Conservation (phyloP, 2,797 vertebrate genomes). For the Macroramphosus scolopax region DNA sequence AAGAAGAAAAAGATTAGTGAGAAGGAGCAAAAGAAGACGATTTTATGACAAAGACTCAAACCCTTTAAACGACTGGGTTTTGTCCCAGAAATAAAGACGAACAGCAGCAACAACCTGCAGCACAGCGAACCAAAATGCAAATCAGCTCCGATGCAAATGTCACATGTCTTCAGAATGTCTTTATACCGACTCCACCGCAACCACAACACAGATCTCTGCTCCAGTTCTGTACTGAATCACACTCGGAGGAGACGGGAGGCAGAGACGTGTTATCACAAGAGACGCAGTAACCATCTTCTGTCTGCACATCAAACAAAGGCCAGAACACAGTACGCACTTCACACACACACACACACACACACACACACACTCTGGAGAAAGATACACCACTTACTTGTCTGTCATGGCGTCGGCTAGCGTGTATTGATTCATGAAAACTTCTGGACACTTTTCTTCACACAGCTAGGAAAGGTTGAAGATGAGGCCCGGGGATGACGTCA, state of each 20-base stretch:
- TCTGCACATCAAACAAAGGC: slow-evolving; percentile 49
- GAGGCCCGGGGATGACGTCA: slow-evolving; percentile 19
- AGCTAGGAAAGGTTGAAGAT: slow-evolving; percentile 45
- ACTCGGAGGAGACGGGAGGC: slow-evolving; percentile 28
- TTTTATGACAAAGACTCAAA: slow-evolving; percentile 31
- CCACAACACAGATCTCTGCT: slow-evolving; percentile 47
- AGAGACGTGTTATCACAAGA: slow-evolving; percentile 27
- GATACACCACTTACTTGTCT: slow-evolving; percentile 78
- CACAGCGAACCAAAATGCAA: slow-evolving; percentile 72
- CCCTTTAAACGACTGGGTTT: slow-evolving; percentile 52
- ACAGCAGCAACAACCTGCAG: slow-evolving; percentile 62
- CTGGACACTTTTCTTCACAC: slow-evolving; percentile 48
- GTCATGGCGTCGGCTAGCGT: slow-evolving; percentile 78
- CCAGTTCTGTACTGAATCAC: slow-evolving; percentile 13
- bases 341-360: slow-evolving; percentile 9
- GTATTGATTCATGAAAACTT: slow-evolving; percentile 78
- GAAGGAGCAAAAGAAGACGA: slow-evolving; percentile 17
- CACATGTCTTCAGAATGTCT: slow-evolving; percentile 65
- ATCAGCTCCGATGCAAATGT: slow-evolving; percentile 73
- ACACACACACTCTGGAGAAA: slow-evolving; percentile 2
- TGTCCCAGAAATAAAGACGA: slow-evolving; percentile 56
- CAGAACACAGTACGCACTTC: slow-evolving; percentile 33
- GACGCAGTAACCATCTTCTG: slow-evolving; percentile 38
- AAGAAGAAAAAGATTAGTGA: slow-evolving; percentile 21
- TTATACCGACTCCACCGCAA: slow-evolving; percentile 50